These are phyloP conservation scores for Myotis lucifugus DNA, from an alignment of 2,113 vertebrate genomes.

Conservation along the genomic window DNA sequence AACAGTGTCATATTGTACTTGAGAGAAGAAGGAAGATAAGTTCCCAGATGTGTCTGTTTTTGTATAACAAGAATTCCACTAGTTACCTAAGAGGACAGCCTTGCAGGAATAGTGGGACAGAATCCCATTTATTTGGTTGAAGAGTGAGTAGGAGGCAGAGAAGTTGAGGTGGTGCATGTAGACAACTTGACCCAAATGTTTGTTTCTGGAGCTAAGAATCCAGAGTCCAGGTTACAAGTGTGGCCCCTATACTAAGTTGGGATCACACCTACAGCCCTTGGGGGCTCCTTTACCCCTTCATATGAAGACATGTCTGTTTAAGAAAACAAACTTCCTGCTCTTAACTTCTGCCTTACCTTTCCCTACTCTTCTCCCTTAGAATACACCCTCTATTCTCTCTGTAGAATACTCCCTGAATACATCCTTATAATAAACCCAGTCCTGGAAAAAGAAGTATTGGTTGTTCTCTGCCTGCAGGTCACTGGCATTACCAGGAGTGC, in stretches of 20 bases:
- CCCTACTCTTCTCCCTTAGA: not conserved
- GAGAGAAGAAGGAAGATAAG: not conserved
- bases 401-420: not conserved
- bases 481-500: not conserved
- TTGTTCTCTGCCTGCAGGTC: not conserved
- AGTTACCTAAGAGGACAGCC: not conserved
- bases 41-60: not conserved
- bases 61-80: not conserved
- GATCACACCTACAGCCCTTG: not conserved
- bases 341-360: not conserved
- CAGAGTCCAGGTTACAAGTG: not conserved
- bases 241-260: not conserved
- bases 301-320: not conserved
- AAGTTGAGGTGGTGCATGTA: not conserved
- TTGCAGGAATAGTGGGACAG: not conserved
- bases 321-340: not conserved
- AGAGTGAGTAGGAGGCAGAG: not conserved
- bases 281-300: not conserved
- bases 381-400: not conserved
- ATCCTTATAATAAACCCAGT: not conserved
- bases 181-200: not conserved
- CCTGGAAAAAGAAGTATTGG: not conserved
- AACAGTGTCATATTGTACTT: not conserved
- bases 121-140: conserved; percentile 19
- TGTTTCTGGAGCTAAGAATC: not conserved